Percentiles rank a stretch among this genome's conserved stretches.
phyloP scores from a whole-genome alignment of 2,797 vertebrate genomes.

The Malurus splendens region DNA sequence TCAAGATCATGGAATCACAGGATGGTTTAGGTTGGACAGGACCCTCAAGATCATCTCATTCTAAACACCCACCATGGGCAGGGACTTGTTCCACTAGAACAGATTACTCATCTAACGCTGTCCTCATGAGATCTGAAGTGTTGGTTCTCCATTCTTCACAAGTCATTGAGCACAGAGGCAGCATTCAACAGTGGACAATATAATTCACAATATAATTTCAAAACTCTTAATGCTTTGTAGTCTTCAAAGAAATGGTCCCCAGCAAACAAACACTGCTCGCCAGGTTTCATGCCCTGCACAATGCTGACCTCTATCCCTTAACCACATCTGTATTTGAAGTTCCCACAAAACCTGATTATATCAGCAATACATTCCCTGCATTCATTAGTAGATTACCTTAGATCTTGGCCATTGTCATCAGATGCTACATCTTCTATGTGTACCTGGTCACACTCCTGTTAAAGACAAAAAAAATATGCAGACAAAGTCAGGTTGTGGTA shows the following conservation, averaged over 20 bases:
- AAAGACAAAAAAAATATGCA: not conserved
- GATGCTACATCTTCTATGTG: slow-evolving; percentile 95
- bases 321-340: not conserved
- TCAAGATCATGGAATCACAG: not conserved
- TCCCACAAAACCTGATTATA: not conserved
- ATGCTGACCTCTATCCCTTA: not conserved
- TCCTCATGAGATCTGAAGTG: not conserved
- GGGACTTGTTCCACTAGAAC: not conserved
- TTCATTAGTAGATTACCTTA: slow-evolving; percentile 76
- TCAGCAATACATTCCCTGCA: not conserved
- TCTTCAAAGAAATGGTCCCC: not conserved
- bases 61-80: not conserved
- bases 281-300: not conserved
- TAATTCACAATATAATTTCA: not conserved
- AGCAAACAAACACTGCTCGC: not conserved
- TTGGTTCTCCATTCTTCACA: not conserved
- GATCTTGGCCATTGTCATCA: slow-evolving; percentile 96
- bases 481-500: not conserved
- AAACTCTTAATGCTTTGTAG: not conserved
- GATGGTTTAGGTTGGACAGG: not conserved
- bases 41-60: not conserved
- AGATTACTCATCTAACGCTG: not conserved
- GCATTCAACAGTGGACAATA: not conserved
- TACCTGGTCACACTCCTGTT: slow-evolving; percentile 96
- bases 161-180: not conserved